Evolutionary conservation across 2,888 invertebrate genomes (phyloP), one percentile per base, ranked within the genome.

Genomic region (Melangyna quadrimaculata): DNA sequence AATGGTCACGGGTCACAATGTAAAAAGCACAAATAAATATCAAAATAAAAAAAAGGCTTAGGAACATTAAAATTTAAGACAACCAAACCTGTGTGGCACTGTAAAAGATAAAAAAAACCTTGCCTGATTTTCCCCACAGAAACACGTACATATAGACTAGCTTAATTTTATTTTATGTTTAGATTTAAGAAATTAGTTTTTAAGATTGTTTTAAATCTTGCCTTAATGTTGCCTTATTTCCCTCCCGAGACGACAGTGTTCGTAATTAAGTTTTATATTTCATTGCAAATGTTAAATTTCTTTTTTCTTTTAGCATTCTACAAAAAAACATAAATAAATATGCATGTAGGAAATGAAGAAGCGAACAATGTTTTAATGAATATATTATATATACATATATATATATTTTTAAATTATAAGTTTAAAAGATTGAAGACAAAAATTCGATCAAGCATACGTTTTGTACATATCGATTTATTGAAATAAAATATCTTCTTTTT

Each of bases 131-230:
- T 29, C n/a, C 40, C 37, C 19, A 29, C 43, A 43, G 40, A 65
- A 19, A 45, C 65, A 19, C 48, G 57, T 43, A 65, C 32, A 45
- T 17, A 63, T 72, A 80, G 72, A 80, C 80, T 86, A 86, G 80
- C 72, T 77, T 86, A 86, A 86, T 75, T 69, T 73, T 48, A 80
- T 59, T 71, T 51, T 63, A 27, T 63, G 43, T 27, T 61, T 63
- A 72, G 70, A 67, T 27, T 29, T 51, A 74, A 78, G 70, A 48
- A 84, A 59, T 45, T 87, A 78, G 72, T 48, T 87, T 83, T 87
- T 90, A 90, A 89, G 90, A 89, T 90, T 90, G 89, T 90, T 90
- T 89, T 89, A 90, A 89, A 90, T 90, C 90, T 90, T 90, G 91
- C 90, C 89, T 87, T 90, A 89, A 89, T 89, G 75, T 84, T n/a